Evolutionary conservation across 2,113 vertebrate species (phyloP).

Genomic region (Serinus canaria): DNA sequence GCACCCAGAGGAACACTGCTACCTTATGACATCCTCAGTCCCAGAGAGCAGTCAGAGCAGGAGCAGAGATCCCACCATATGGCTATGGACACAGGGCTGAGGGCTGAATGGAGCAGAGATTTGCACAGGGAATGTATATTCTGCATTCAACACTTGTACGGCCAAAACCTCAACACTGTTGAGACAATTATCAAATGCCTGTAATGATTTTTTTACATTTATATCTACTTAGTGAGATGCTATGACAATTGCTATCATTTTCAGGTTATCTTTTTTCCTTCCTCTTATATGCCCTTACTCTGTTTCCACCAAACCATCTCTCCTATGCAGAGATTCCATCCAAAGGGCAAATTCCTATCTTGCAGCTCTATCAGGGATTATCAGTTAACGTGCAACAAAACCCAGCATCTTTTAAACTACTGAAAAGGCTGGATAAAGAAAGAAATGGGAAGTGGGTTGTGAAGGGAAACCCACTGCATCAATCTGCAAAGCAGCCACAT

Average conservation of each 20-base stretch:
- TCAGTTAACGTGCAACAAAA: not conserved
- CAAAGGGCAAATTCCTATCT: not conserved
- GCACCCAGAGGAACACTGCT: not conserved
- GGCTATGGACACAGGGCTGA: not conserved
- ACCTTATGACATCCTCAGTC: not conserved
- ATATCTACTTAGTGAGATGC: not conserved
- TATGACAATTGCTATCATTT: not conserved
- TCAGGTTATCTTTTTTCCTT: not conserved
- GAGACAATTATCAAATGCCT: not conserved
- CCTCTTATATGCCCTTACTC: not conserved
- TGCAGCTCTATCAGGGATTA: not conserved
- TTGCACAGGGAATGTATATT: not conserved
- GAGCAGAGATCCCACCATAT: rapidly evolving
- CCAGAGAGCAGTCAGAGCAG: not conserved
- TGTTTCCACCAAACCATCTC: not conserved
- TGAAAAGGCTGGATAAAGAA: not conserved
- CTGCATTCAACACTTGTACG: not conserved
- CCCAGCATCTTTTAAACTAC: not conserved
- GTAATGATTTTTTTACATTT: not conserved
- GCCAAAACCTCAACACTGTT: not conserved
- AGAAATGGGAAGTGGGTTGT: not conserved
- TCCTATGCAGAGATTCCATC: not conserved
- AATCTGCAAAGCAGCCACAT: not conserved
- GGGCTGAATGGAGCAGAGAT: not conserved
- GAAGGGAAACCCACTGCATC: not conserved